Conservation (phyloP, 2,797 vertebrate species). For the Semaprochilodus insignis region DNA sequence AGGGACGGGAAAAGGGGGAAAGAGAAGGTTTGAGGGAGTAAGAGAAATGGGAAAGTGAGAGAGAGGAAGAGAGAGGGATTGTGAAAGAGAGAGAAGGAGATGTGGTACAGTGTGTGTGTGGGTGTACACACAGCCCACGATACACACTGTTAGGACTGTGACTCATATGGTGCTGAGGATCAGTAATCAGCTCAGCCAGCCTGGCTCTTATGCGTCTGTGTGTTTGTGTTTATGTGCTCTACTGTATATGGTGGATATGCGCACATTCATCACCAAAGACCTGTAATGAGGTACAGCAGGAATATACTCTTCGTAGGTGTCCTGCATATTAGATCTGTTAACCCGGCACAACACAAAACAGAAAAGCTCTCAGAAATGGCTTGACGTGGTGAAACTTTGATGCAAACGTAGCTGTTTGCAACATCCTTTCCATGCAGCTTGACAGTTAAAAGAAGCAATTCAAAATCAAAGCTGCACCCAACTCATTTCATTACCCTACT, state of each 20-base stretch:
- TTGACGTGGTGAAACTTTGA: too few relatives aligned
- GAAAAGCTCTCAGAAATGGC: not conserved
- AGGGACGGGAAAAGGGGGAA: not conserved
- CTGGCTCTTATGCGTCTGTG: constrained; percentile 29
- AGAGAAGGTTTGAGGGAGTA: not conserved
- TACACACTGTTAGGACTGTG: constrained; percentile 78
- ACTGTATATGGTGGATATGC: not conserved
- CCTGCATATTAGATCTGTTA: not conserved
- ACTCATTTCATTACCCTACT: too few relatives aligned
- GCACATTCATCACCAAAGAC: not conserved
- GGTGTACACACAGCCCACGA: constrained; percentile 78
- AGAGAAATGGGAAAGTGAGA: not conserved
- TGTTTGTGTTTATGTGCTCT: not conserved
- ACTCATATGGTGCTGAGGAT: constrained; percentile 75
- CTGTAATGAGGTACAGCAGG: constrained; percentile 7
- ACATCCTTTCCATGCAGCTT: too few relatives aligned
- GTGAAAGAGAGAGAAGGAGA: constrained; percentile 65
- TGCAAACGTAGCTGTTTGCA: too few relatives aligned
- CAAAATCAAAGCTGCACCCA: too few relatives aligned
- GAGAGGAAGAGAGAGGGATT: not conserved
- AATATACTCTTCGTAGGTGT: not conserved
- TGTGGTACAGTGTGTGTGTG: constrained; percentile 68
- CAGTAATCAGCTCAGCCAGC: constrained; percentile 68
- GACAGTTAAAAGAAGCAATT: too few relatives aligned
- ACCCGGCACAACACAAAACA: not conserved